phyloP scores from a whole-genome alignment of 2,113 vertebrate species.

The Petromus typicus region DNA sequence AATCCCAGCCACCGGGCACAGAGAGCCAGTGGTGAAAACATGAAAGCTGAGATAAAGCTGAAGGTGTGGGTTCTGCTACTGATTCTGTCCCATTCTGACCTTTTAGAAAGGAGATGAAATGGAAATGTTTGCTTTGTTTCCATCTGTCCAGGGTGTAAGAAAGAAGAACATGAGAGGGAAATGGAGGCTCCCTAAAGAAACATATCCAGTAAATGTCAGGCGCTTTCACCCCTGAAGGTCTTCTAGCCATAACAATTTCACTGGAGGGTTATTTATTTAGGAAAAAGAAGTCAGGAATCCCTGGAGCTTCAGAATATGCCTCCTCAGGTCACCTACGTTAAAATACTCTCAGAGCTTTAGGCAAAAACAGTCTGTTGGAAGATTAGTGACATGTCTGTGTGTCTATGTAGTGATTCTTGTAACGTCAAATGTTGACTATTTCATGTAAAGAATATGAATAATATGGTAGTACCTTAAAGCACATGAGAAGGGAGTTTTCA shows the following conservation, averaged over 20 bases:
- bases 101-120: conserved; percentile 60
- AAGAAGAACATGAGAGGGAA: conserved; percentile 22
- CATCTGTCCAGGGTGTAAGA: background rate
- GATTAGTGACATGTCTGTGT: background rate
- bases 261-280: conserved; percentile 55
- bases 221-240: background rate
- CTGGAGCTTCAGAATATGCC: background rate
- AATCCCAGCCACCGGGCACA: conserved; percentile 1
- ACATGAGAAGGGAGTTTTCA: conserved; percentile 6
- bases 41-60: background rate
- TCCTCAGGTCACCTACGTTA: background rate
- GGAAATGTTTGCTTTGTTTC: conserved; percentile 56
- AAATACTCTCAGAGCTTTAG: background rate
- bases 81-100: conserved; percentile 52
- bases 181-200: background rate
- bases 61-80: conserved; percentile 49
- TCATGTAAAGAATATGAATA: conserved; percentile 24
- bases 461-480: background rate
- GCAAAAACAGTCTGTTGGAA: background rate
- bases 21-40: background rate
- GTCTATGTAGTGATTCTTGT: background rate
- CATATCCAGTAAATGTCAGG: conserved; percentile 54
- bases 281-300: conserved; percentile 44
- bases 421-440: background rate
- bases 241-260: conserved; percentile 34